These are phyloP conservation scores for Mus spicilegus DNA, from an alignment of 2,113 vertebrate genomes.

Conservation along the genomic window DNA sequence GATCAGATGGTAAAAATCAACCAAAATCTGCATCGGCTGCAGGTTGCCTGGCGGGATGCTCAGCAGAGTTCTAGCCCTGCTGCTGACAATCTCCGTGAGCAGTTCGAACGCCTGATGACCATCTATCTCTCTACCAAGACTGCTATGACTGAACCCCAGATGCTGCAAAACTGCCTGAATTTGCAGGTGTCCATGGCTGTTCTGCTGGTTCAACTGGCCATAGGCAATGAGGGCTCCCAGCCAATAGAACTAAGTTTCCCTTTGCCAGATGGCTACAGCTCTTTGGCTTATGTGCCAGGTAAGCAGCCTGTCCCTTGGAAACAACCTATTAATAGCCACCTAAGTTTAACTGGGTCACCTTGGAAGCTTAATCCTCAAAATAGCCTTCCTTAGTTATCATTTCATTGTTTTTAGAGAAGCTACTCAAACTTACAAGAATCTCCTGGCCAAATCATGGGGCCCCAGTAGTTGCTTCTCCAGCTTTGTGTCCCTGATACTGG, in stretches of 20 bases:
- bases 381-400: slow-evolving; percentile 41
- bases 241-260: slow-evolving; percentile 92
- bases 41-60: slow-evolving; percentile 96
- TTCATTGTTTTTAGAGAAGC: slow-evolving; percentile 40
- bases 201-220: slow-evolving; percentile 94
- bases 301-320: slow-evolving; percentile 66
- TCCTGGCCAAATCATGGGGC: background rate
- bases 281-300: slow-evolving; percentile 96
- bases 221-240: slow-evolving; percentile 92
- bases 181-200: slow-evolving; percentile 96
- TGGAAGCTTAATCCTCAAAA: slow-evolving; percentile 57
- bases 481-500: background rate
- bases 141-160: slow-evolving; percentile 93
- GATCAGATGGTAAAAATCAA: slow-evolving; percentile 99
- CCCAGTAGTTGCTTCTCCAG: background rate
- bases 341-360: slow-evolving; percentile 63
- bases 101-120: slow-evolving; percentile 98
- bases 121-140: slow-evolving; percentile 98
- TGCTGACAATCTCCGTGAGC: slow-evolving; percentile 94
- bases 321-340: slow-evolving; percentile 61
- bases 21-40: slow-evolving; percentile 98
- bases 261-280: slow-evolving; percentile 88
- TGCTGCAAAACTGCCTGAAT: slow-evolving; percentile 97
- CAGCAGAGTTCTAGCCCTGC: slow-evolving; percentile 93
- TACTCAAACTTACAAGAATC: background rate